These are phyloP conservation scores for Spinus olivaceus DNA, from an alignment of 2,797 vertebrate genomes.

Conservation along the genomic window DNA sequence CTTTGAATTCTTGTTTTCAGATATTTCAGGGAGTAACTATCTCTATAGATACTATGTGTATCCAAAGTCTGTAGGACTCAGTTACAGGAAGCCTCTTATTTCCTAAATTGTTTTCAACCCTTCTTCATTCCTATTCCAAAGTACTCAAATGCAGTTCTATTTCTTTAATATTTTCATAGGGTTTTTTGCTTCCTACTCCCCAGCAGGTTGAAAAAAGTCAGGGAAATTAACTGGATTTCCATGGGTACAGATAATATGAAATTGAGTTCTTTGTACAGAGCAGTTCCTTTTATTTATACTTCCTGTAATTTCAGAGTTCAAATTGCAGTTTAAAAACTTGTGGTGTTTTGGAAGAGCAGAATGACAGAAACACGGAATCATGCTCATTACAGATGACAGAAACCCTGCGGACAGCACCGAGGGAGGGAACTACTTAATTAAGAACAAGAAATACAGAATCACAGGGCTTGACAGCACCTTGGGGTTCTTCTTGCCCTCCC, in stretches of 20 bases:
- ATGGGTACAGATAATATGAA: background rate
- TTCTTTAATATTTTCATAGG: background rate
- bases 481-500: background rate
- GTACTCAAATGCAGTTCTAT: background rate
- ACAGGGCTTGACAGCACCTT: background rate
- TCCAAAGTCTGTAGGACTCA: background rate
- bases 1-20: background rate
- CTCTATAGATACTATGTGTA: background rate
- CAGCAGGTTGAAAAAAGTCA: background rate
- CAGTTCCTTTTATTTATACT: background rate
- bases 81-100: background rate
- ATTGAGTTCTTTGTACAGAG: background rate
- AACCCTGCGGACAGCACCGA: background rate
- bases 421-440: constrained; percentile 18
- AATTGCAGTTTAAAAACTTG: background rate
- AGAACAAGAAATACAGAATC: background rate
- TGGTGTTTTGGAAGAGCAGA: background rate
- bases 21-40: background rate
- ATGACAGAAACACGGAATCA: background rate
- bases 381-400: background rate
- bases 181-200: background rate
- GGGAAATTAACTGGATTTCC: constrained; percentile 8
- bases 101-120: background rate
- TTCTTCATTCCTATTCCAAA: background rate
- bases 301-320: background rate